Percentiles rank a stretch among this genome's conserved stretches.
Conservation (phyloP, 2,888 invertebrate species). For the Adelphocoris suturalis region DNA sequence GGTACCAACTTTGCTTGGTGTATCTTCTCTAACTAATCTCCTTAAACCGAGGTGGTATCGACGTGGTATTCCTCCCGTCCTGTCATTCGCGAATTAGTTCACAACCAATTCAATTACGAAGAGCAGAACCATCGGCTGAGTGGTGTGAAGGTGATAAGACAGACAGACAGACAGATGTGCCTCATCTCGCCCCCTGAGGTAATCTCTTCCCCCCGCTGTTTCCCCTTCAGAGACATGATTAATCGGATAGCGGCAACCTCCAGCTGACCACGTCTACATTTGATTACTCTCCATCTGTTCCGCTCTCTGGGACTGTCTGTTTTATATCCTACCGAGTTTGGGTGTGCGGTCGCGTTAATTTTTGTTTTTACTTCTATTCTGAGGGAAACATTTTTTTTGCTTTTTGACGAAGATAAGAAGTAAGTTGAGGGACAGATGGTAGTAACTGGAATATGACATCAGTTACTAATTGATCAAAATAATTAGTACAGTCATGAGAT, state of each 20-base stretch:
- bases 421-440: too few species aligned
- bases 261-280: conserved; percentile 48
- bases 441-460: too few species aligned
- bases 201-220: conserved; percentile 1
- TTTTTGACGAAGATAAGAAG: too few species aligned
- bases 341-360: conserved; percentile 1
- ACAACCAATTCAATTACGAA: conserved; percentile 45
- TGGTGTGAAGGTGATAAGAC: conserved; percentile 44
- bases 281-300: conserved; percentile 48
- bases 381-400: neutral
- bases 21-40: too few species aligned
- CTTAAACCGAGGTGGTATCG: too few species aligned
- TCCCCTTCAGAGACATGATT: conserved; percentile 13
- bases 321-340: neutral
- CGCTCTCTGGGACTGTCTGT: neutral
- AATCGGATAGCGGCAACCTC: conserved; percentile 28
- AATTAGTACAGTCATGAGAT: too few species aligned
- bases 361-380: neutral
- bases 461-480: too few species aligned
- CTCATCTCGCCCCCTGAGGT: conserved; percentile 30
- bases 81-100: conserved; percentile 40
- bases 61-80: neutral
- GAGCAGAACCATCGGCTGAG: conserved; percentile 37
- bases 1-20: neutral
- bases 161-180: conserved; percentile 54